These are phyloP conservation scores for Chamaedrilus cognettii DNA, from an alignment of 2,888 invertebrate genomes.

Conservation along the genomic window DNA sequence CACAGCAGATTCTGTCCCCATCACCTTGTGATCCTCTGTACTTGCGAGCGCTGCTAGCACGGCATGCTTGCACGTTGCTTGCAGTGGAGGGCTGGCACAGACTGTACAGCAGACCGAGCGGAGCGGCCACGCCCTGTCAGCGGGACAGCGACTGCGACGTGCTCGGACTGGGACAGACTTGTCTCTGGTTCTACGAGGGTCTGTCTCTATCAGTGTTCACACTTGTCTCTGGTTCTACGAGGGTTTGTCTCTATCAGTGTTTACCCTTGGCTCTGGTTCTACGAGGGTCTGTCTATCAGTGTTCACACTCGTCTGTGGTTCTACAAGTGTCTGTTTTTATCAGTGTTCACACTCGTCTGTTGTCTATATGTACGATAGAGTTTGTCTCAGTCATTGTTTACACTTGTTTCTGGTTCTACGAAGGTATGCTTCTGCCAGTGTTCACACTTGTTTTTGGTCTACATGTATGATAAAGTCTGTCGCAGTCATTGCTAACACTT, in stretches of 20 bases:
- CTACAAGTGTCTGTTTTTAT: too few species aligned
- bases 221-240: background rate
- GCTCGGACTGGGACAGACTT: background rate
- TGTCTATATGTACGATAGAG: background rate
- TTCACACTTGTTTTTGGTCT: background rate
- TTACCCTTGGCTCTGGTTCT: background rate
- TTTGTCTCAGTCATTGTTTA: too few species aligned
- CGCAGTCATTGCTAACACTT: too few species aligned
- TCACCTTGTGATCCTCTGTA: too few species aligned
- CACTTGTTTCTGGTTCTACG: background rate
- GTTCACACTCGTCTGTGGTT: background rate
- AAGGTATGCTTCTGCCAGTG: too few species aligned
- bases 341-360: too few species aligned
- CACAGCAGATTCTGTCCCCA: too few species aligned
- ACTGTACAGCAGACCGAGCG: background rate
- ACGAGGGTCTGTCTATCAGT: background rate
- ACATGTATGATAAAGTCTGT: background rate
- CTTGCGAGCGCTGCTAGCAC: too few species aligned
- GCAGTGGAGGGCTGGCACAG: background rate
- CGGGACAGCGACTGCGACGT: background rate
- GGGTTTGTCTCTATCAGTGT: too few species aligned
- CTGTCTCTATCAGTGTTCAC: too few species aligned
- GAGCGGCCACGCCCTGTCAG: background rate
- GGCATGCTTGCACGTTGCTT: too few species aligned
- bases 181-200: background rate